Conservation (phyloP, 2,888 invertebrate genomes). For the Trichopoda pennipes region DNA sequence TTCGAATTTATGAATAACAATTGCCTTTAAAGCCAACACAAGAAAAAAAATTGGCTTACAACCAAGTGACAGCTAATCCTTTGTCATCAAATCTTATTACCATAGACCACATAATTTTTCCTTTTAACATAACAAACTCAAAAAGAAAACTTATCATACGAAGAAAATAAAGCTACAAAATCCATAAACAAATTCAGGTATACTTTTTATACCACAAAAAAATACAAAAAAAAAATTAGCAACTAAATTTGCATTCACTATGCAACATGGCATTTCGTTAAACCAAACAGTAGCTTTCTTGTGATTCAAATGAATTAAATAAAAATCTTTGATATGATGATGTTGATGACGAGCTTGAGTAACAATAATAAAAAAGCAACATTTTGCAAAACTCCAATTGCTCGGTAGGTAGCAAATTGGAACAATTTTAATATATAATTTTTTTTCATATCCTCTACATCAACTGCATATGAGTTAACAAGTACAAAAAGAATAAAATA, state of each 20-base stretch:
- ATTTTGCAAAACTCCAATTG: conserved; percentile 30
- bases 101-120: conserved; percentile 64
- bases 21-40: conserved; percentile 15
- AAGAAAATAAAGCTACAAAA: conserved; percentile 51
- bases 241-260: conserved; percentile 54
- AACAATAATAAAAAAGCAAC: not conserved
- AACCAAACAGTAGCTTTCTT: conserved; percentile 62
- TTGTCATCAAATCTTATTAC: conserved; percentile 67
- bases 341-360: conserved; percentile 32
- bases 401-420: conserved; percentile 69
- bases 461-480: conserved; percentile 13
- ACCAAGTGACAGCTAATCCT: conserved; percentile 63
- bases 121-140: not conserved
- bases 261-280: conserved; percentile 38
- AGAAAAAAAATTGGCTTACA: not conserved
- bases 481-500: conserved; percentile 8
- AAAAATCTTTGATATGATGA: conserved; percentile 46
- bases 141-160: not conserved
- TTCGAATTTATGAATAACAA: conserved; percentile 67
- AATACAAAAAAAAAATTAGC: not conserved
- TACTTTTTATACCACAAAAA: conserved; percentile 10
- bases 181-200: conserved; percentile 53
- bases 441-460: conserved; percentile 41
- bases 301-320: conserved; percentile 55
- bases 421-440: conserved; percentile 61